Evolutionary conservation across 1,140 invertebrate genomes (phyloP).

Genomic region (Temnothorax longispinosus): DNA sequence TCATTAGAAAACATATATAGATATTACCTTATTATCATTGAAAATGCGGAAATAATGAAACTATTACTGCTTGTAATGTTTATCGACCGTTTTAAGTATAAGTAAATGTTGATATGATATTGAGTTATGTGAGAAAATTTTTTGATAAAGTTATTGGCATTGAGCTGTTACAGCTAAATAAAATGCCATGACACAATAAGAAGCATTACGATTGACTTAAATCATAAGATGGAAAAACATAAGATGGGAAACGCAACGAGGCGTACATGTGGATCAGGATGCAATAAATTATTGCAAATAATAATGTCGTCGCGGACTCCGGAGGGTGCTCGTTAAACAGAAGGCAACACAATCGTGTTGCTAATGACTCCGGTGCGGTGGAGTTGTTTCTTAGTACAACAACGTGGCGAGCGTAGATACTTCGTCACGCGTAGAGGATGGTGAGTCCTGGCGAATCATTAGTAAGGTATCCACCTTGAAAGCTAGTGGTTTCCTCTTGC

Average conservation of each 20-base stretch:
- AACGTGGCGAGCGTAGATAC: conserved; percentile 54
- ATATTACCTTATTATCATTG: neutral
- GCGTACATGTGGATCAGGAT: conserved; percentile 21
- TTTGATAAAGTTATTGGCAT: neutral
- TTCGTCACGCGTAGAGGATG: conserved; percentile 67
- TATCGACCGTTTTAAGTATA: neutral
- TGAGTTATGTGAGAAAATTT: neutral
- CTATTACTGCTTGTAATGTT: neutral
- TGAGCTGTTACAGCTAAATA: neutral
- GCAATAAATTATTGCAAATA: conserved; percentile 69
- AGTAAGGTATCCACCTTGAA: conserved; percentile 64
- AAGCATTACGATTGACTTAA: conserved; percentile 17
- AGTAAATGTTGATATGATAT: neutral
- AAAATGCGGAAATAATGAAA: neutral
- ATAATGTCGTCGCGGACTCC: conserved; percentile 58
- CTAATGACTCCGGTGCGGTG: conserved; percentile 62
- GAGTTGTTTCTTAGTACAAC: conserved; percentile 68
- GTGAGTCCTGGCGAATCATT: conserved; percentile 62
- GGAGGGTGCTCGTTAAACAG: conserved; percentile 69
- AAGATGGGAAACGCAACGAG: conserved; percentile 12
- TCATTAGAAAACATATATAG: neutral
- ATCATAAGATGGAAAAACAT: conserved; percentile 21
- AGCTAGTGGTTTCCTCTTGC: conserved; percentile 48
- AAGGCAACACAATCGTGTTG: conserved; percentile 61
- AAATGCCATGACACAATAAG: neutral